A percentile compares a stretch with the other conserved stretches of the same genome.
phyloP scores from a whole-genome alignment of 2,797 vertebrate genomes.

The Anguilla anguilla region DNA sequence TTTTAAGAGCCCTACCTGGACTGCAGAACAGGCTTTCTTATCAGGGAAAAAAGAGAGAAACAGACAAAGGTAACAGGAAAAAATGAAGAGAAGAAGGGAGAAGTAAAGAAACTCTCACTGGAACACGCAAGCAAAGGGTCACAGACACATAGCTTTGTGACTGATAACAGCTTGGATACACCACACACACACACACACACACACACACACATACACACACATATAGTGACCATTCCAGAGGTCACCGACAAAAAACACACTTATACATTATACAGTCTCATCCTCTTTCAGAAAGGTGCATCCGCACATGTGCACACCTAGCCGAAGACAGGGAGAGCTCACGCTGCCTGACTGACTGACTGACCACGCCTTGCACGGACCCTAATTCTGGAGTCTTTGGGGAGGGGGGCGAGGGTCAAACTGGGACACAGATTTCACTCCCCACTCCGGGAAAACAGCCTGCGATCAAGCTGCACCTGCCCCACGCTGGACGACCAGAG shows the following conservation, averaged over 20 bases:
- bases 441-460: neutral
- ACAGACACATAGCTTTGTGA: neutral
- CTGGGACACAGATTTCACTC: conserved; percentile 25
- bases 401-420: conserved; percentile 25
- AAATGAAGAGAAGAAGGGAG: conserved; percentile 24
- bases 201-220: neutral
- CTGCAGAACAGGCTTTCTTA: conserved; percentile 24
- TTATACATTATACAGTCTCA: neutral
- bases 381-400: conserved; percentile 15
- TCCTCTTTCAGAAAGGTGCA: neutral
- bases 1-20: conserved; percentile 16
- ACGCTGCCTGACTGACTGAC: conserved; percentile 2
- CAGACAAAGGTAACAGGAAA: conserved; percentile 18
- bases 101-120: conserved; percentile 5
- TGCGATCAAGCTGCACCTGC: neutral
- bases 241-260: conserved; percentile 14
- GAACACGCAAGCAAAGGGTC: neutral
- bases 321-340: neutral
- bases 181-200: neutral
- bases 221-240: neutral
- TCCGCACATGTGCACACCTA: neutral
- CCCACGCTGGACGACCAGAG: neutral
- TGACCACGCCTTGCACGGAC: neutral
- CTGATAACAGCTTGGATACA: neutral
- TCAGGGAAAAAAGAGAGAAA: neutral